A percentile compares a stretch with the other conserved stretches of the same genome.
Evolutionary conservation across 2,888 invertebrate species (phyloP).

Genomic region (Asteroscopus sphinx): DNA sequence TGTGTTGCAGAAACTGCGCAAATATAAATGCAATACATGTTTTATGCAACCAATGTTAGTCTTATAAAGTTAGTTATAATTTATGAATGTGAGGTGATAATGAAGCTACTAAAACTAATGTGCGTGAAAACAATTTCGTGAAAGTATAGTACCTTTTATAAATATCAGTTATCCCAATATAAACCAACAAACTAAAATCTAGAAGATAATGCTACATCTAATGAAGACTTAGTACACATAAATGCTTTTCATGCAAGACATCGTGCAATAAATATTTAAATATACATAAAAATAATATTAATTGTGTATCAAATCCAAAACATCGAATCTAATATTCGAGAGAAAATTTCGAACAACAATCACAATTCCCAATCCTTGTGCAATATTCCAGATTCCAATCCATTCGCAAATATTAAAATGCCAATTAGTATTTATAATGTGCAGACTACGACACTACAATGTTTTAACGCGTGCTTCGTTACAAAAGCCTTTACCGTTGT

Average conservation of each 20-base stretch:
- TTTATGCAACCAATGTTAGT: conserved; percentile 65
- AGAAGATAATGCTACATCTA: conserved; percentile 30
- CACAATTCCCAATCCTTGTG: conserved; percentile 67
- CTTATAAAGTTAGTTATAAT: conserved; percentile 44
- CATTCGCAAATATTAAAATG: conserved; percentile 79
- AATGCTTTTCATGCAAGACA: conserved; percentile 37
- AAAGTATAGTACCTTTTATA: conserved; percentile 10
- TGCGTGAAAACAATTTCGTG: conserved; percentile 44
- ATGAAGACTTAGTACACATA: conserved; percentile 21
- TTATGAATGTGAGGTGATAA: conserved; percentile 35
- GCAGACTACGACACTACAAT: conserved; percentile 84
- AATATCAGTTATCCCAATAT: conserved; percentile 15
- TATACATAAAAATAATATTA: conserved; percentile 53
- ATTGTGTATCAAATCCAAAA: conserved; percentile 52
- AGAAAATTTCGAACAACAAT: conserved; percentile 58
- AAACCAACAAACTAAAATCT: conserved; percentile 27
- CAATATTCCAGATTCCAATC: conserved; percentile 66
- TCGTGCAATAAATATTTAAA: conserved; percentile 54
- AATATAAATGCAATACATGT: conserved; percentile 74
- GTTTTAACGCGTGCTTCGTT: conserved; percentile 83
- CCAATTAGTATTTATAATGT: conserved; percentile 89
- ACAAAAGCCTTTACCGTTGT: conserved; percentile 93
- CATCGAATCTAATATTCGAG: conserved; percentile 58
- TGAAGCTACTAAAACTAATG: conserved; percentile 40
- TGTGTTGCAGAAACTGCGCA: conserved; percentile 87